These are phyloP conservation scores for Saturnia pavonia DNA, from an alignment of 2,888 invertebrate species.

Conservation along the genomic window DNA sequence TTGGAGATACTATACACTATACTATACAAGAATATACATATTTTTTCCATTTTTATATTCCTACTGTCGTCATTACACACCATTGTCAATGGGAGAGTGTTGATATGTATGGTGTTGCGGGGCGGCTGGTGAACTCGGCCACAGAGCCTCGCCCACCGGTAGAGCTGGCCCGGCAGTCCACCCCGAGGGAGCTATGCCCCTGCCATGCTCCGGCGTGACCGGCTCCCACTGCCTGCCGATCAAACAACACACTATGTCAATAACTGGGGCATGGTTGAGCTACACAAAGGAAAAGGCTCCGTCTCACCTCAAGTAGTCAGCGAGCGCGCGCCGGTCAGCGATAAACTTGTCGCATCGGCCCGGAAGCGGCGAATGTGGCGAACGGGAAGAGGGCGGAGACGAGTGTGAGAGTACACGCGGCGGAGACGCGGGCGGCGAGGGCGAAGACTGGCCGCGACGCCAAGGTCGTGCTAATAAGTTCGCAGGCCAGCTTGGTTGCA, in stretches of 20 bases:
- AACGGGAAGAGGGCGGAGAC: constrained; percentile 27
- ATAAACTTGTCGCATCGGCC: constrained; percentile 50
- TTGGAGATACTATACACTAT: no score
- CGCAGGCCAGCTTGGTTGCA: background rate
- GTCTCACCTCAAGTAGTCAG: constrained; percentile 28
- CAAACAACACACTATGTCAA: background rate
- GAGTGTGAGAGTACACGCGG: constrained; percentile 28
- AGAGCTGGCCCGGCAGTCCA: background rate
- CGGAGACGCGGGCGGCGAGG: constrained; percentile 30
- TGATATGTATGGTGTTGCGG: background rate
- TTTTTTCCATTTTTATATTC: background rate
- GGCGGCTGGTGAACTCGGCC: background rate
- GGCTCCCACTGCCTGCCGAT: background rate
- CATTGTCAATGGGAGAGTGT: background rate
- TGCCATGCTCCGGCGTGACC: background rate
- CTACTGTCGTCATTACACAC: background rate
- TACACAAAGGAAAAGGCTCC: background rate
- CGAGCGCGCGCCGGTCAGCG: constrained; percentile 41
- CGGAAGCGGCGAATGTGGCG: constrained; percentile 27
- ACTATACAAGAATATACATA: no score
- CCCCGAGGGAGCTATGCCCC: background rate
- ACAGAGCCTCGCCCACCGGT: background rate
- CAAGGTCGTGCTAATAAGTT: constrained; percentile 20
- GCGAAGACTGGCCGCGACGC: constrained; percentile 38
- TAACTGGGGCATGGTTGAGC: background rate